Evolutionary conservation across 1,140 invertebrate species (phyloP), one percentile per base, ranked within the genome.

Genomic region (Diploscapter pachys): DNA sequence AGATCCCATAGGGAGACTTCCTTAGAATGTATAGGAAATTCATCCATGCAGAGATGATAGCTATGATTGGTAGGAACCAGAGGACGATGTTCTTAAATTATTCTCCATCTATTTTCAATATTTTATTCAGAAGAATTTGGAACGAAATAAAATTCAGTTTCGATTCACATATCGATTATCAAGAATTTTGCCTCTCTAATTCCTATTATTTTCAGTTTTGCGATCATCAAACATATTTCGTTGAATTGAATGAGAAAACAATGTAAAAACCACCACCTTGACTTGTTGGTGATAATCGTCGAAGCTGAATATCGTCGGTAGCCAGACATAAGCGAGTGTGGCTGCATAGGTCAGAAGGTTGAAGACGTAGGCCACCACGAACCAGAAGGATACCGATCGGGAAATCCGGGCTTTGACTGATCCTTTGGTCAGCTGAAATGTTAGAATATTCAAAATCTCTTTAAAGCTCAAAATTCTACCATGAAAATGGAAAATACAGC

Each of bases 21-120:
- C 75, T 71, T 64, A 76, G 62, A 2, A 76, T 76, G 63, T 76
- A 76, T 52, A 76, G 62, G 5, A 76, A 54, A 57, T 76, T 76
- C 2, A 73, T 53, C 75, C 75, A 76, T n/a, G 75, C 75, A 11
- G 75, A 72, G 55, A 76, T 71, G 63, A 76, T 71, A 6, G 75
- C 75, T 51, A 76, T 67, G 56, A 76, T 76, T 31, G 75, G 75
- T 11, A 76, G 68, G 62, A 71, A 70, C 74, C 74, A 76, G 9
- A 70, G 54, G 3, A 76, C 53, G 48, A 76, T 72, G 52, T 71
- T 76, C 75, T 76, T 52, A 51, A 31, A 64, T 1, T 31, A 31
- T 31, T 31, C 31, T 31, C 31, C 31, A 31, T 31, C 31, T 31
- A 31, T 31, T 31, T 31, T 31, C 31, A 31, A 31, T 31, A 31